These are phyloP conservation scores for Mythimna loreyi DNA, from an alignment of 2,888 invertebrate species.

Conservation along the genomic window DNA sequence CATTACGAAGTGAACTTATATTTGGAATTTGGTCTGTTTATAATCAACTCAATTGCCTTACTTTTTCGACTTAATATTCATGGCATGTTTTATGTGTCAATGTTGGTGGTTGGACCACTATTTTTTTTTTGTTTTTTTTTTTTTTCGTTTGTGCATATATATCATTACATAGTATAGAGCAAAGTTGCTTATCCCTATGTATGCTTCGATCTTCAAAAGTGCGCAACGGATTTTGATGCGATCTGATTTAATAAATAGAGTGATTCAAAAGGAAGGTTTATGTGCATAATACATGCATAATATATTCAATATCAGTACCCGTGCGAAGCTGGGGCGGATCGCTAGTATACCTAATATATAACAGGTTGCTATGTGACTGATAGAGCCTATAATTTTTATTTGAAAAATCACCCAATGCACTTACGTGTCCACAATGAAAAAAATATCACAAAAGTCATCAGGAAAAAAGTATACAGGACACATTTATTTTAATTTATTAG, in stretches of 20 bases:
- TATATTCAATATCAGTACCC: no score
- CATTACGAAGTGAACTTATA: conserved; percentile 43
- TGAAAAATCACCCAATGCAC: background rate
- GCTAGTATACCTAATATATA: no score
- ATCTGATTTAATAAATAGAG: no score
- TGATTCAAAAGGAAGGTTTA: no score
- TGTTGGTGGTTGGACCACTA: no score
- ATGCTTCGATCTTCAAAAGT: no score
- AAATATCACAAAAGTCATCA: background rate
- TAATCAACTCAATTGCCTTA: conserved; percentile 5
- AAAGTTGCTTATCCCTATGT: no score
- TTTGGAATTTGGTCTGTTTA: conserved; percentile 27
- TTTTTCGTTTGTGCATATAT: background rate
- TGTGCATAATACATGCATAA: no score
- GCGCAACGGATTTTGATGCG: no score
- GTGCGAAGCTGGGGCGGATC: no score
- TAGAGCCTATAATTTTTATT: background rate
- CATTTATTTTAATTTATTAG: conserved; percentile 52
- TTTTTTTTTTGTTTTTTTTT: background rate
- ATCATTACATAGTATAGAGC: no score
- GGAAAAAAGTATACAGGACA: conserved; percentile 3
- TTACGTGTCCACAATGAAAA: conserved; percentile 4
- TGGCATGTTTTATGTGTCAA: background rate
- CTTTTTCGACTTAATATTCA: background rate
- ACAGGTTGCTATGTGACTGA: background rate